These are phyloP conservation scores for Lepeophtheirus nordmannii DNA, from an alignment of 2,888 invertebrate genomes.

Conservation along the genomic window DNA sequence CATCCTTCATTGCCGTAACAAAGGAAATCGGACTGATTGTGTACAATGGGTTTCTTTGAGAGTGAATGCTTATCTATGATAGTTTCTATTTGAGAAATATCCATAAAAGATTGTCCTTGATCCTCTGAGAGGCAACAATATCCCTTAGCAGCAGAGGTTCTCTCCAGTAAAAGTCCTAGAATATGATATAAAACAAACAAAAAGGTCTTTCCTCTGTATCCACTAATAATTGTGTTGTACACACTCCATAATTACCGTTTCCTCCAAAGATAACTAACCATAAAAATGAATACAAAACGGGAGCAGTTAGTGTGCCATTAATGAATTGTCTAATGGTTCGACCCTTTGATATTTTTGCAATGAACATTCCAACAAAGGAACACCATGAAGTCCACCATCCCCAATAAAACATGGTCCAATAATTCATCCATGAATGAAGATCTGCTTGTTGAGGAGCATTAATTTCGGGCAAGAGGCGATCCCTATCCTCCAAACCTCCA, in stretches of 20 bases:
- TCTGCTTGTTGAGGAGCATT: background rate
- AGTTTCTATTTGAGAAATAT: background rate
- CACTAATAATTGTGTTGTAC: too few species aligned
- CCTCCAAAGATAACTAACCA: conserved; percentile 27
- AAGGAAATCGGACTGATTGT: background rate
- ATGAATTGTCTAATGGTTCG: conserved; percentile 23
- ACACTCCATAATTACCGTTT: background rate
- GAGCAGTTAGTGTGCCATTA: conserved; percentile 25
- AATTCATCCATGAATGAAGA: conserved; percentile 15
- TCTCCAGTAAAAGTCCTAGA: background rate
- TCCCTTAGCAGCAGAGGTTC: background rate
- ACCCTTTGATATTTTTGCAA: conserved; percentile 22
- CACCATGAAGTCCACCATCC: conserved; percentile 23
- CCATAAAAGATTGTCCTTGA: background rate
- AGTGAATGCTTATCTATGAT: background rate
- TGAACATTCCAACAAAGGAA: conserved; percentile 25
- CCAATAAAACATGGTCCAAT: conserved; percentile 24
- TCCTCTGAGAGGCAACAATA: background rate
- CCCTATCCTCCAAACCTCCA: background rate
- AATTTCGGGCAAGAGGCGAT: conserved; percentile 5
- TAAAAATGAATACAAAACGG: conserved; percentile 27
- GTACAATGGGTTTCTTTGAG: background rate
- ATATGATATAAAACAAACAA: too few species aligned
- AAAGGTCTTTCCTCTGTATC: too few species aligned
- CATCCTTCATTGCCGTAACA: conserved; percentile 5